Base-by-base conservation (phyloP, 2,888 invertebrate species). In the Acrocyrtus sp. region DNA sequence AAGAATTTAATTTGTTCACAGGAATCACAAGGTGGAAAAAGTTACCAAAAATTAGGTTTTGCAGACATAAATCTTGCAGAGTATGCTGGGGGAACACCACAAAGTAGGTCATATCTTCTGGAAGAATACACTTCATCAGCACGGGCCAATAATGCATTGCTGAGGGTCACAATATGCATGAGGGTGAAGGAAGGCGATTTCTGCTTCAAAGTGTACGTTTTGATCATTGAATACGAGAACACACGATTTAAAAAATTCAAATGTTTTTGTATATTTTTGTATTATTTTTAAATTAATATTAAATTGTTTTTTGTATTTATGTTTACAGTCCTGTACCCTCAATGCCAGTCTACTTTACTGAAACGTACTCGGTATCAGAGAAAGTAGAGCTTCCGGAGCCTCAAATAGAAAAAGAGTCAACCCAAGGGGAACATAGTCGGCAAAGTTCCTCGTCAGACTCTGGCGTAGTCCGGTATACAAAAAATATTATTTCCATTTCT, bases 361-460 rank as follows among this genome's bases (percentile, higher is more conserved):
- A 80, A 51, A 72, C 79, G 3, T 61, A n/a, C 21, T 54, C 67
- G 15, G 76, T 70, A 17, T 56, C 34, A 21, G 78, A 76, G 50
- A 75, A 73, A 26, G 34, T 56, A n/a, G 76, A 76, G 43, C 68
- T 62, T 12, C 73, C 73, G 47, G 54, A 63, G 34, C 34, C 8
- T 34, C 34, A 34, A 12, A 12, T 12, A 12, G 34, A 34, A 12
- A 34, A 34, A 34, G 34, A 34, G 12, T 34, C 34, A 34, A 34
- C 34, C 12, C 61, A 74, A 53, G 78, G 79, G 21, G 79, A 79
- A 43, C 92, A 94, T 87, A 93, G 93, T 84, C 88, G 95, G 80
- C 95, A 95, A 85, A 94, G 93, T 85, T 90, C 90, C 83, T 93
- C 93, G 78, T 94, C 94, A 24, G 90, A 89, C 85, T 91, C 91